Percentiles rank a stretch among this genome's conserved stretches.
These are phyloP conservation scores for Sarcophaga carnaria DNA, from an alignment of 2,888 invertebrate species.

Conservation along the genomic window DNA sequence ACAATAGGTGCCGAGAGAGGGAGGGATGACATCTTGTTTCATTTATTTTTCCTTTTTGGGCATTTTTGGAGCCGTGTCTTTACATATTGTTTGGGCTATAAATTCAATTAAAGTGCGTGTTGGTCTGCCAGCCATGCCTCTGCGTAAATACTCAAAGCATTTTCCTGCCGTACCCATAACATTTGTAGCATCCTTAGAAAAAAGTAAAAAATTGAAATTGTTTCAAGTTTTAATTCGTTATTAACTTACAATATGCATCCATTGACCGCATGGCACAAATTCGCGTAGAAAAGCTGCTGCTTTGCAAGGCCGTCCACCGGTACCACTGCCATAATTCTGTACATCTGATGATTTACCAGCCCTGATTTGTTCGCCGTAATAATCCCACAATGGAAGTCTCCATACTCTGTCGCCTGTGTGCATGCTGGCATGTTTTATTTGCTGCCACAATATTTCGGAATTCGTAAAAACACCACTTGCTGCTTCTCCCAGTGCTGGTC, in stretches of 20 bases:
- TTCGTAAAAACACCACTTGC: conserved; percentile 89
- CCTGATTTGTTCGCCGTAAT: conserved; percentile 85
- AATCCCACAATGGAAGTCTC: conserved; percentile 92
- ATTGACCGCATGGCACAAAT: conserved; percentile 87
- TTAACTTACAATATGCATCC: conserved; percentile 87
- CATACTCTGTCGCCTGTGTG: conserved; percentile 90
- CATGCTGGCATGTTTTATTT: conserved; percentile 86
- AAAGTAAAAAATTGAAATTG: background rate
- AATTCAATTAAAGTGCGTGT: conserved; percentile 89
- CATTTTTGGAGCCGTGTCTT: conserved; percentile 78
- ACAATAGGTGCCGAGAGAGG: background rate
- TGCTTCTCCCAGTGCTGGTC: conserved; percentile 85
- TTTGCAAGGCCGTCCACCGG: conserved; percentile 86
- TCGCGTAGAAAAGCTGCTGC: conserved; percentile 90
- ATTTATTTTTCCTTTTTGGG: conserved; percentile 59
- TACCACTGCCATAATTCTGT: conserved; percentile 83
- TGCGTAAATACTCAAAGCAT: conserved; percentile 84
- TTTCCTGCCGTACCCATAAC: conserved; percentile 87
- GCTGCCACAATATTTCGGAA: conserved; percentile 86
- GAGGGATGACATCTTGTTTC: background rate
- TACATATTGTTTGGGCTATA: conserved; percentile 84
- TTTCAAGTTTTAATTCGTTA: background rate
- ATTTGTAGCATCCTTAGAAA: conserved; percentile 86
- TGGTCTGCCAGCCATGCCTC: conserved; percentile 90
- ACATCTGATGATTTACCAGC: conserved; percentile 82